Percentiles rank a stretch among this genome's conserved stretches.
phyloP scores from a whole-genome alignment of 1,140 invertebrate species.

The Dreissena rostriformis region DNA sequence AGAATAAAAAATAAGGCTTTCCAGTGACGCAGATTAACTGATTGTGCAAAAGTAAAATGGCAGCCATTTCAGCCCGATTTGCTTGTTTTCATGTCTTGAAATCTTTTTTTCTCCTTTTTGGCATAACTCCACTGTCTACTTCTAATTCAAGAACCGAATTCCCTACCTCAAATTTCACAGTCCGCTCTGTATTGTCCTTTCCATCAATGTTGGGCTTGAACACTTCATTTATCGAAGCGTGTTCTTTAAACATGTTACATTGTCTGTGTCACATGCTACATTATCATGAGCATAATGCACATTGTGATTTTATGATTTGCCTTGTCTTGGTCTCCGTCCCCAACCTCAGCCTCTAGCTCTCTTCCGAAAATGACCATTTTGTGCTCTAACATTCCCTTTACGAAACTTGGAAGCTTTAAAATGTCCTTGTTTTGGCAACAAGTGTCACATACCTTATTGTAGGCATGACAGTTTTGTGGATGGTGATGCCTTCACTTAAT shows the following conservation, averaged over 20 bases:
- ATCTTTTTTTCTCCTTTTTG: too few relatives aligned
- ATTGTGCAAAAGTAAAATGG: too few relatives aligned
- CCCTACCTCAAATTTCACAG: conserved; percentile 14
- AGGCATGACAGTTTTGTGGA: conserved; percentile 26
- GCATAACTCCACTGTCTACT: conserved; percentile 47
- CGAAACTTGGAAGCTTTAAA: conserved; percentile 40
- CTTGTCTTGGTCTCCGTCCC: background rate
- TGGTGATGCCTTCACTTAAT: conserved; percentile 45
- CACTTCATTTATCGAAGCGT: conserved; percentile 33
- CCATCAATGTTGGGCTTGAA: background rate
- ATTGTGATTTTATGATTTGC: background rate
- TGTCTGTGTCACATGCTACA: conserved; percentile 32
- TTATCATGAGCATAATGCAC: background rate
- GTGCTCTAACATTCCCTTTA: background rate
- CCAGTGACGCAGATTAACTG: too few relatives aligned
- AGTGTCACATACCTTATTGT: conserved; percentile 17
- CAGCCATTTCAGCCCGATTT: too few relatives aligned
- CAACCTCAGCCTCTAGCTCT: conserved; percentile 4
- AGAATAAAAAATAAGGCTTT: too few relatives aligned
- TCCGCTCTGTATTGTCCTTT: conserved; percentile 1
- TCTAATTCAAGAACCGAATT: conserved; percentile 12
- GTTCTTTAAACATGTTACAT: too few relatives aligned
- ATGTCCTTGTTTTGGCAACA: conserved; percentile 39
- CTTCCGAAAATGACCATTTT: background rate
- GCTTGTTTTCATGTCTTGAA: too few relatives aligned